Conservation (phyloP, 2,113 vertebrate genomes). For the Pseudois nayaur region DNA sequence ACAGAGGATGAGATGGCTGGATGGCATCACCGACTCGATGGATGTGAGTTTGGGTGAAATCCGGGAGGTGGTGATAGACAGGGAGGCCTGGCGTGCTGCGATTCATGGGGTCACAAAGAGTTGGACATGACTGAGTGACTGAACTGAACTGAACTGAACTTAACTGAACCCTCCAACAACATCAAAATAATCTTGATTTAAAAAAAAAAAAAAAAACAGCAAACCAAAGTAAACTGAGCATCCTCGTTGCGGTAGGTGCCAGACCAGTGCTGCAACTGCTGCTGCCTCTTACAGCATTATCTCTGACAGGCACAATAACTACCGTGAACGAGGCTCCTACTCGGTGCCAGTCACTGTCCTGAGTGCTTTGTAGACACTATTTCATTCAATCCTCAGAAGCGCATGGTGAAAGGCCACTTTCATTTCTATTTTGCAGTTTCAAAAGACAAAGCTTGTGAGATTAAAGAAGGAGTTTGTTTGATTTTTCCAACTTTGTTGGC, state of each 20-base stretch:
- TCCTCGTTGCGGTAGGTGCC: background rate
- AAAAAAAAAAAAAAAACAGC: background rate
- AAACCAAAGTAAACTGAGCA: background rate
- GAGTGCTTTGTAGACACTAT: no score
- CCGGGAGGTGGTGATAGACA: no score
- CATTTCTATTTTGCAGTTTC: background rate
- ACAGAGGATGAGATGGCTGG: no score
- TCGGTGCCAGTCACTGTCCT: background rate
- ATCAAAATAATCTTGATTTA: background rate
- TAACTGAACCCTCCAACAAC: background rate
- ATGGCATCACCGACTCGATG: no score
- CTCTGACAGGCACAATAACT: fast-evolving
- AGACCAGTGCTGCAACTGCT: background rate
- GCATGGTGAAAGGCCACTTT: background rate
- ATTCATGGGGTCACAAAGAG: no score
- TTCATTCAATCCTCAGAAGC: background rate
- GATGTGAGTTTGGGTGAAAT: no score
- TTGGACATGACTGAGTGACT: fast-evolving
- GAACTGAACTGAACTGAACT: no score
- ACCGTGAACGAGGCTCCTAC: no score
- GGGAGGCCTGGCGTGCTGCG: fast-evolving
- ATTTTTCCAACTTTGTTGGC: background rate
- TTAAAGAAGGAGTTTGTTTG: background rate
- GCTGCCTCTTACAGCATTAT: background rate
- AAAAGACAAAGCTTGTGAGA: background rate